These are phyloP conservation scores for Spea bombifrons DNA, from an alignment of 2,113 vertebrate genomes.

Conservation along the genomic window DNA sequence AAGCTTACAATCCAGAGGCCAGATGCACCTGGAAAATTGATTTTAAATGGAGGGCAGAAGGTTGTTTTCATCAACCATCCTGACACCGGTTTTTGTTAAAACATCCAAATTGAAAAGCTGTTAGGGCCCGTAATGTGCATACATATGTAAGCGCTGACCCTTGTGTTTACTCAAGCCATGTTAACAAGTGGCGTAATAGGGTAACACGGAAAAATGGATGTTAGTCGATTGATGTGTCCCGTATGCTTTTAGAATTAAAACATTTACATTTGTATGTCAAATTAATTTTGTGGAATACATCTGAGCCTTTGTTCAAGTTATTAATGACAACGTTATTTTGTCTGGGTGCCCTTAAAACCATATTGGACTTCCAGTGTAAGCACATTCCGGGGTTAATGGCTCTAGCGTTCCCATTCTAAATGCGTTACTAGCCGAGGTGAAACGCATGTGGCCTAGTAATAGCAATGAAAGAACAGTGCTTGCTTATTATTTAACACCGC, in stretches of 20 bases:
- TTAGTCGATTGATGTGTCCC: background rate
- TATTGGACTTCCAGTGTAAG: background rate
- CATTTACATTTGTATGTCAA: conserved; percentile 2
- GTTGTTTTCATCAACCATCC: conserved; percentile 19
- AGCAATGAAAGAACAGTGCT: background rate
- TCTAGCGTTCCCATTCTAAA: conserved; percentile 10
- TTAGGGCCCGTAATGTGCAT: background rate
- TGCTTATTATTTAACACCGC: no score
- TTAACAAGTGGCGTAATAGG: conserved; percentile 26
- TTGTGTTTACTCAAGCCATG: conserved; percentile 22
- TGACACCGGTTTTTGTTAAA: conserved; percentile 4
- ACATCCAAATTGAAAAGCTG: conserved; percentile 1
- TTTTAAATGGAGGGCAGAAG: conserved; percentile 8
- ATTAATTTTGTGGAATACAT: conserved; percentile 8
- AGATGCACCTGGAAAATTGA: background rate
- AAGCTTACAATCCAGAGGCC: background rate
- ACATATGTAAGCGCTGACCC: conserved; percentile 11
- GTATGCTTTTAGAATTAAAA: conserved; percentile 21
- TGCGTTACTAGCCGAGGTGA: background rate
- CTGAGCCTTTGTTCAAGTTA: conserved; percentile 10
- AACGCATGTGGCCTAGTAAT: background rate
- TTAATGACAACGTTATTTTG: conserved; percentile 13
- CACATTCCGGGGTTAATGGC: conserved; percentile 33
- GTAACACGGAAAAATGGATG: conserved; percentile 29
- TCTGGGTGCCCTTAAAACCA: background rate